Evolutionary conservation across 2,113 vertebrate species (phyloP), one percentile per base, ranked within the genome.

Genomic region (Dicrurus megarhynchus): DNA sequence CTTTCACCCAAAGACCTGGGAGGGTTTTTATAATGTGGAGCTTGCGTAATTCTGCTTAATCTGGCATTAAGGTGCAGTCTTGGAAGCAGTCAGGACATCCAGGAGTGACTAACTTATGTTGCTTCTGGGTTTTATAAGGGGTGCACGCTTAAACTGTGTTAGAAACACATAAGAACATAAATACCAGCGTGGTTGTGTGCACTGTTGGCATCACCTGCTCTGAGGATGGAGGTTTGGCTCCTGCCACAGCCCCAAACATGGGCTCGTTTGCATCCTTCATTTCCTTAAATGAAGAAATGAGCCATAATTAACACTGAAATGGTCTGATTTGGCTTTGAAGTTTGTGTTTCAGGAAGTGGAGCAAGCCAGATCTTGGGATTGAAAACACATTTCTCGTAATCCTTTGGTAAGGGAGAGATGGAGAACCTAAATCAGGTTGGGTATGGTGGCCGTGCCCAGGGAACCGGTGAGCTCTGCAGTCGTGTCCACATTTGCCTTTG

Each of bases 361-460:
- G 18, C 0, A 0, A 73, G 55, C 9, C 28, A 30, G 19, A 20
- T 83, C 44, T 63, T 53, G 35, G 47, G 12, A 50, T 78, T 59
- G 73, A 63, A 63, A 77, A 65, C 19, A 8, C 1, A 0, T 77
- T 84, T 81, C 35, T 63, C 0, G 0, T 46, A 9, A 23, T n/a
- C 8, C 23, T 63, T 70, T 26, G 35, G 13, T 56, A 46, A 50
- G 39, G 37, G 60, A 60, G 27, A 39, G 53, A 7, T 50, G 42
- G 6, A 68, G 46, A 87, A 7, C n/a, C 42, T 23, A 2, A 37
- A 52, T 15, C 28, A 13, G 20, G 19, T 9, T 0, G 1, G 4
- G 44, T 30, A 1, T 52, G 59, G 47, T 17, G 23, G 33, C 13
- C 75, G 7, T 56, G 35, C 32, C 37, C 41, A 5, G 64, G 47